These are phyloP conservation scores for Acrobasis suavella DNA, from an alignment of 2,888 invertebrate genomes.

Conservation along the genomic window DNA sequence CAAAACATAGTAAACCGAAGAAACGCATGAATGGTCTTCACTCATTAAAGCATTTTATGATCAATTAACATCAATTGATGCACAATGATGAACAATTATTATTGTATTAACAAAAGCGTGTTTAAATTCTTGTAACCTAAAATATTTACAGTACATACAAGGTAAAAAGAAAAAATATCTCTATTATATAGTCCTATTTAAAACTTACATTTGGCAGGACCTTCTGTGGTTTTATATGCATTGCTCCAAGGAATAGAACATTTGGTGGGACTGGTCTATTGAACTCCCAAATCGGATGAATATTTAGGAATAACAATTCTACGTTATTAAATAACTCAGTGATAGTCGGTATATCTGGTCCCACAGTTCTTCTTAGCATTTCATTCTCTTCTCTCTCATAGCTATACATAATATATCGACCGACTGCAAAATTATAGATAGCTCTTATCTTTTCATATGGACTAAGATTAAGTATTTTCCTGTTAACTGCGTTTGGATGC, in stretches of 20 bases:
- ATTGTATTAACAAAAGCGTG: no score
- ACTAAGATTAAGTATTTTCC: neutral
- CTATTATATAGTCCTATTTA: no score
- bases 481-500: neutral
- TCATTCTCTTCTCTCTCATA: slow-evolving; percentile 11
- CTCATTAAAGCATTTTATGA: no score
- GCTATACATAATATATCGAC: neutral
- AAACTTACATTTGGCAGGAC: slow-evolving; percentile 54
- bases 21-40: no score
- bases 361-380: slow-evolving; percentile 35
- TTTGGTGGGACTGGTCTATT: slow-evolving; percentile 61
- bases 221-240: slow-evolving; percentile 50
- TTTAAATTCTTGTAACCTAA: no score
- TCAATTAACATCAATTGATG: no score
- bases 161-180: no score
- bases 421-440: slow-evolving; percentile 26
- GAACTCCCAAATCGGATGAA: slow-evolving; percentile 54
- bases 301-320: slow-evolving; percentile 60
- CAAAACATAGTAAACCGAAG: no score
- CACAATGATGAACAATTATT: no score
- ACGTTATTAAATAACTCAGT: slow-evolving; percentile 40
- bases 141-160: no score
- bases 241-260: slow-evolving; percentile 59
- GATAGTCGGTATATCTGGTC: no score
- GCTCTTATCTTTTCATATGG: slow-evolving; percentile 26